A percentile compares a stretch with the other conserved stretches of the same genome.
Evolutionary conservation across 2,888 invertebrate genomes (phyloP).

Genomic region (Aphidius colemani): DNA sequence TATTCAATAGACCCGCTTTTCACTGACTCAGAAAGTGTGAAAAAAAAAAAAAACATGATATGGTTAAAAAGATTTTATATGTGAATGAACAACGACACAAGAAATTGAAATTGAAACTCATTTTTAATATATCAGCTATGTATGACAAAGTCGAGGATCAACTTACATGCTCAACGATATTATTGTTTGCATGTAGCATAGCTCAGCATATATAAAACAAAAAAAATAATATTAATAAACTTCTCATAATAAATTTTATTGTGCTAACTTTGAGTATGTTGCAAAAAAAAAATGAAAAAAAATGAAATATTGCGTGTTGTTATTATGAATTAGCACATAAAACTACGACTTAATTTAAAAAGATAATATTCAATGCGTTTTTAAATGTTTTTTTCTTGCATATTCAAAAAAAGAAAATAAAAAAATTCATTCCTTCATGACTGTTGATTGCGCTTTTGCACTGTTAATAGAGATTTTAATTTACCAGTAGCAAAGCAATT

Average conservation of each 20-base stretch:
- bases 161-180: too few relatives aligned
- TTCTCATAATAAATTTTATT: too few relatives aligned
- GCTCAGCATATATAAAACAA: too few relatives aligned
- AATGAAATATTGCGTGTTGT: background rate
- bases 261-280: too few relatives aligned
- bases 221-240: too few relatives aligned
- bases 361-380: background rate
- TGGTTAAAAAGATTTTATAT: slow-evolving; percentile 19
- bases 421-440: slow-evolving; percentile 8
- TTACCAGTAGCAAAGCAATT: slow-evolving; percentile 40
- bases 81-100: too few relatives aligned
- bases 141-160: too few relatives aligned
- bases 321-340: background rate
- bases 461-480: slow-evolving; percentile 46
- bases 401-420: too few relatives aligned
- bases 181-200: too few relatives aligned
- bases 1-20: too few relatives aligned
- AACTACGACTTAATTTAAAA: background rate
- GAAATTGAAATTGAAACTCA: too few relatives aligned
- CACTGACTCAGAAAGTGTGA: background rate
- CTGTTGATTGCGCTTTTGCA: slow-evolving; percentile 36
- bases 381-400: background rate
- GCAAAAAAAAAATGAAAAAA: background rate
- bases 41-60: slow-evolving; percentile 16
- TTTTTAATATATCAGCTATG: too few relatives aligned